Conservation (phyloP, 2,888 invertebrate species). For the Heteromyza rotundicornis region DNA sequence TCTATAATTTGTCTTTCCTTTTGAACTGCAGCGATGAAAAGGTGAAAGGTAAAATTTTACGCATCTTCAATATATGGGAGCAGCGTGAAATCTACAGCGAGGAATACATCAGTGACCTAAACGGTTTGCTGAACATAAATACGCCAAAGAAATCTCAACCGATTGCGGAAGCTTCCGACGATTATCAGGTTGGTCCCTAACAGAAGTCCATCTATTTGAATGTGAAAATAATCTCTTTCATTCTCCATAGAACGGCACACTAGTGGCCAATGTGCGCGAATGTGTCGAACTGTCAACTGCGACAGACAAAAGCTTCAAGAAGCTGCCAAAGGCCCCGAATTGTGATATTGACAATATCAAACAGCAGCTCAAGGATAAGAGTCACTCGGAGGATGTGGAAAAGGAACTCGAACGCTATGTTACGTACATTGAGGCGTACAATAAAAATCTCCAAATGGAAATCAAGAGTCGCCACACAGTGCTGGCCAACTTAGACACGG, state of each 20-base stretch:
- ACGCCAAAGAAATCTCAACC: slow-evolving; percentile 65
- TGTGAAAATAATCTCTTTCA: neutral
- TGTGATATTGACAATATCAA: slow-evolving; percentile 81
- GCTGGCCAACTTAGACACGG: slow-evolving; percentile 78
- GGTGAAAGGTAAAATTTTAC: slow-evolving; percentile 82
- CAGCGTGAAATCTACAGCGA: slow-evolving; percentile 90
- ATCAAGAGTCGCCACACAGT: slow-evolving; percentile 81
- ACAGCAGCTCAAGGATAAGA: slow-evolving; percentile 84
- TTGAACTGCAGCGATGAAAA: slow-evolving; percentile 82
- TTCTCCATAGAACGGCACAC: slow-evolving; percentile 68
- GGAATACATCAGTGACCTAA: slow-evolving; percentile 86
- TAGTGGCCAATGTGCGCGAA: slow-evolving; percentile 77
- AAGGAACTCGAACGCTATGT: slow-evolving; percentile 85
- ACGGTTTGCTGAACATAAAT: slow-evolving; percentile 80
- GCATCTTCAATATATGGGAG: slow-evolving; percentile 96
- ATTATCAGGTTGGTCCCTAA: slow-evolving; percentile 46
- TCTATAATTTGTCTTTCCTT: slow-evolving; percentile 13
- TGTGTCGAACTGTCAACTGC: slow-evolving; percentile 76
- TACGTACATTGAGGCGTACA: slow-evolving; percentile 79
- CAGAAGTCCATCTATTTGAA: neutral
- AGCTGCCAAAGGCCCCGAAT: slow-evolving; percentile 63
- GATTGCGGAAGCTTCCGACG: slow-evolving; percentile 46
- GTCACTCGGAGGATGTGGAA: slow-evolving; percentile 85
- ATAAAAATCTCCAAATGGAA: slow-evolving; percentile 80
- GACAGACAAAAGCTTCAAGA: slow-evolving; percentile 72